A percentile compares a stretch with the other conserved stretches of the same genome.
These are phyloP conservation scores for Anableps anableps DNA, from an alignment of 2,797 vertebrate genomes.

Conservation along the genomic window DNA sequence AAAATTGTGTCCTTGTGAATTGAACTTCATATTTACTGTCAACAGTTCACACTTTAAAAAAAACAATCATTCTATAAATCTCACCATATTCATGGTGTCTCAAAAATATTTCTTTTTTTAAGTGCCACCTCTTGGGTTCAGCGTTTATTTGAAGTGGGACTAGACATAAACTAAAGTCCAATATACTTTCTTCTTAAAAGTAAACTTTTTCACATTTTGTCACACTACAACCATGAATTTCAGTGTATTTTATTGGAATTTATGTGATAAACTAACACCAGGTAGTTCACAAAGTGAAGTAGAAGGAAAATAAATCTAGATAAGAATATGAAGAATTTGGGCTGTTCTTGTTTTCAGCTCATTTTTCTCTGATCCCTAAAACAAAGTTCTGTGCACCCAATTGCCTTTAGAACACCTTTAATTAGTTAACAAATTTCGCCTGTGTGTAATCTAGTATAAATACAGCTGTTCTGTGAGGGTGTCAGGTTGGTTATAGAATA, in stretches of 20 bases:
- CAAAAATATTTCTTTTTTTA: not conserved
- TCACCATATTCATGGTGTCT: not conserved
- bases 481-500: not conserved
- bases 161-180: not conserved
- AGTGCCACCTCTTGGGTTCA: not conserved
- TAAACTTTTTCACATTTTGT: not conserved
- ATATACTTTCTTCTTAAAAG: not conserved
- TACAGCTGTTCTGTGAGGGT: not conserved
- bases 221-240: not conserved
- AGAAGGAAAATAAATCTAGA: not conserved
- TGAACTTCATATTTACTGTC: conserved; percentile 19
- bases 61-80: conserved; percentile 4
- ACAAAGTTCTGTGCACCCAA: too few species aligned
- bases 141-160: not conserved
- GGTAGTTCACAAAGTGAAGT: not conserved
- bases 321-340: not conserved
- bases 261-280: not conserved
- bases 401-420: not conserved
- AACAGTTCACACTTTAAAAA: conserved; percentile 19
- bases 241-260: not conserved
- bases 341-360: not conserved
- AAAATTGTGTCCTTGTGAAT: conserved; percentile 53
- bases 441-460: not conserved
- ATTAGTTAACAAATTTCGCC: not conserved
- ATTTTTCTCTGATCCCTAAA: not conserved